Evolutionary conservation across 2,797 vertebrate genomes (phyloP).

Genomic region (Glossophaga mutica): DNA sequence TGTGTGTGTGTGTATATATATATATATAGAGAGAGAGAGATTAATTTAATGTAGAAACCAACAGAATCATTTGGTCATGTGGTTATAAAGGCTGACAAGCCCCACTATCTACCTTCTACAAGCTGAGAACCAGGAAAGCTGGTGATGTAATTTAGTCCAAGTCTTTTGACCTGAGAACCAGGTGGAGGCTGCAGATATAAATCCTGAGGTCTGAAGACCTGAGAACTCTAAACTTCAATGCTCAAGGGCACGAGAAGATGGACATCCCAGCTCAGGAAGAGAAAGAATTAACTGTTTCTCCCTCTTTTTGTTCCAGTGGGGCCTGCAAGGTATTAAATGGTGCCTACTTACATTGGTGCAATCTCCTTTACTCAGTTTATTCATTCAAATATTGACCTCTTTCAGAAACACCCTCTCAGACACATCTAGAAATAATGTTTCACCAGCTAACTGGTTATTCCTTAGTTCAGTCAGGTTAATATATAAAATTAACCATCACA

Average conservation of each 20-base stretch:
- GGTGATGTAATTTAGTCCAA: not conserved
- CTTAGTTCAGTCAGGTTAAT: not conserved
- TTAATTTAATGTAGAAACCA: not conserved
- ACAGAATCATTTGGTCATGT: not conserved
- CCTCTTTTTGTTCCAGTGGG: not conserved
- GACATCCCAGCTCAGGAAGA: not conserved
- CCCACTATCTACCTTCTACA: not conserved
- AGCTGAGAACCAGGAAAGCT: not conserved
- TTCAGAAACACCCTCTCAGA: not conserved
- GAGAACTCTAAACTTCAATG: not conserved
- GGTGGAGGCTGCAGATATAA: not conserved
- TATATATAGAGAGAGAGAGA: not conserved
- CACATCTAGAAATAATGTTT: not conserved
- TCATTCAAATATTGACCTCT: not conserved
- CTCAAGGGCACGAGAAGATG: not conserved
- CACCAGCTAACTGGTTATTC: not conserved
- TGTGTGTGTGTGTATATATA: not conserved
- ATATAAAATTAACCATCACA: not conserved
- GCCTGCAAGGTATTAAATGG: not conserved
- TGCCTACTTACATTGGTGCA: not conserved
- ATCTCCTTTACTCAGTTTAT: not conserved
- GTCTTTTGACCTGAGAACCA: not conserved
- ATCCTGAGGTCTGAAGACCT: not conserved
- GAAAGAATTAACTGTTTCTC: not conserved
- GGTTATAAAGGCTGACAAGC: not conserved